Conservation (phyloP, 2,797 vertebrate genomes). For the Furcifer pardalis region DNA sequence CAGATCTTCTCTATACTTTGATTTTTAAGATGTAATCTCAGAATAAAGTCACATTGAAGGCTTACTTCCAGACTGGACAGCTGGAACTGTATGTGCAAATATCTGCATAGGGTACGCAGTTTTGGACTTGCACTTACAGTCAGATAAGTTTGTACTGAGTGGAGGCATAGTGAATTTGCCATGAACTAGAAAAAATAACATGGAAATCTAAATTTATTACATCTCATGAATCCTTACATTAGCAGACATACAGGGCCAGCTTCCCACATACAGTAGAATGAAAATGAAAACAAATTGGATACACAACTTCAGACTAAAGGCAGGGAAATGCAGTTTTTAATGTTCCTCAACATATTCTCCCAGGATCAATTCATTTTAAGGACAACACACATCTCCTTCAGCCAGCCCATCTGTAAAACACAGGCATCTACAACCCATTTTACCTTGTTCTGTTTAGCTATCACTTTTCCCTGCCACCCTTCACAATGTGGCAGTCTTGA, state of each 20-base stretch:
- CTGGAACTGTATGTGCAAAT: not conserved
- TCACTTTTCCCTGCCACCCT: not conserved
- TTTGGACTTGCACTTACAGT: not conserved
- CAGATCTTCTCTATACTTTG: too few species aligned
- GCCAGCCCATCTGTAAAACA: not conserved
- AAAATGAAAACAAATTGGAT: not conserved
- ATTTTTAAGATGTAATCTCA: too few species aligned
- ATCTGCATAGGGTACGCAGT: too few species aligned
- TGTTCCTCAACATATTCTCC: not conserved
- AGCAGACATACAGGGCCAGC: not conserved
- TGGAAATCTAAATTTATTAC: not conserved
- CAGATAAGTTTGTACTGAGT: not conserved
- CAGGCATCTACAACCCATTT: not conserved
- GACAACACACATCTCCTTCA: not conserved
- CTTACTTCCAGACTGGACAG: not conserved
- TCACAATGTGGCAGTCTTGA: too few species aligned
- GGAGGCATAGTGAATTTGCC: not conserved
- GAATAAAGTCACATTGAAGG: too few species aligned
- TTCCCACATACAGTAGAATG: not conserved
- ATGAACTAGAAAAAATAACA: not conserved
- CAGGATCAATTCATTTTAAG: not conserved
- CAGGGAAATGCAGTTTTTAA: not conserved
- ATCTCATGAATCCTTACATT: not conserved
- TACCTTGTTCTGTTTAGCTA: not conserved
- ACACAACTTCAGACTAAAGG: not conserved